These are phyloP conservation scores for Synergus umbraculus DNA, from an alignment of 2,888 invertebrate species.

Conservation along the genomic window DNA sequence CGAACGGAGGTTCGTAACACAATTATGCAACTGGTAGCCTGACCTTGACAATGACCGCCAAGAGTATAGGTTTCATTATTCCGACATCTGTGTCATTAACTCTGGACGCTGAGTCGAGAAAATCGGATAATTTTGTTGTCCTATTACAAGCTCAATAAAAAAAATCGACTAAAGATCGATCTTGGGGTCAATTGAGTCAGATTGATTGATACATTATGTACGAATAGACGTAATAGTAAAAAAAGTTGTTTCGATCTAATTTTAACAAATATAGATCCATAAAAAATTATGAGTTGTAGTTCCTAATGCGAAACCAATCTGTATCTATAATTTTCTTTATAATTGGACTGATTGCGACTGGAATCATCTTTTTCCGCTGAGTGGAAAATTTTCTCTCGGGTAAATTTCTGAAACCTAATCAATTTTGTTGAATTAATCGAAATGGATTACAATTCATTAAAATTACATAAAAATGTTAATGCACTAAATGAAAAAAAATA, in stretches of 20 bases:
- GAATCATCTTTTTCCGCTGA: not conserved
- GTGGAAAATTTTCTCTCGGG: not conserved
- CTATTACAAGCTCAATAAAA: not conserved
- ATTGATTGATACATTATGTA: not conserved
- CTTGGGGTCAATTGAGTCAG: not conserved
- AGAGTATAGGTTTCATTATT: not conserved
- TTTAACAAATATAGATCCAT: too few species aligned
- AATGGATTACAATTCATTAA: not conserved
- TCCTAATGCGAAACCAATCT: too few species aligned
- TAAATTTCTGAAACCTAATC: not conserved
- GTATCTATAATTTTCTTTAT: too few species aligned
- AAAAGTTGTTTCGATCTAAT: not conserved
- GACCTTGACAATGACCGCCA: conserved; percentile 28
- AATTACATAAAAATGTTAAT: not conserved
- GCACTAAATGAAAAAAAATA: not conserved
- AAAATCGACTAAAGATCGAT: not conserved
- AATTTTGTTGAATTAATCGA: not conserved
- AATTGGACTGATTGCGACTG: too few species aligned
- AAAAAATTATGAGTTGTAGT: too few species aligned
- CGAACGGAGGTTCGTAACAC: conserved; percentile 18
- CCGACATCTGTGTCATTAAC: conserved; percentile 29
- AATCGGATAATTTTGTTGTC: conserved; percentile 20
- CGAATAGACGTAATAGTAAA: not conserved
- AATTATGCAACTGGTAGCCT: conserved; percentile 10
- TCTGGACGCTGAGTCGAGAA: not conserved